Percentiles rank a stretch among this genome's conserved stretches.
Conservation (phyloP, 2,113 vertebrate genomes). For the Zosterops pallidus region DNA sequence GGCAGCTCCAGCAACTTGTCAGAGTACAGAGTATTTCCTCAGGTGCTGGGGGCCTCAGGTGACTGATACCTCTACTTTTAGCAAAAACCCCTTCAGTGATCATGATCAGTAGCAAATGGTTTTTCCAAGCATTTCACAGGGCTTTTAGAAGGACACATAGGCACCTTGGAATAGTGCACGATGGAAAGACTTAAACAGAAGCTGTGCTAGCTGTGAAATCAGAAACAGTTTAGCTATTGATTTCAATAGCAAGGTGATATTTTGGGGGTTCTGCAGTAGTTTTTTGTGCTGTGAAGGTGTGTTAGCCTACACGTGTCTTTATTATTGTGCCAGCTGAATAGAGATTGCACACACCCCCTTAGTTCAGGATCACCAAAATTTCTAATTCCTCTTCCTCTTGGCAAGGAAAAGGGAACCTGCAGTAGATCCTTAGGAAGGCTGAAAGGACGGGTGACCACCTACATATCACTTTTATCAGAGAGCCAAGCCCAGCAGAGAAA, state of each 20-base stretch:
- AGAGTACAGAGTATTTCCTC: not conserved
- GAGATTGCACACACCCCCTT: not conserved
- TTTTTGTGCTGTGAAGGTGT: not conserved
- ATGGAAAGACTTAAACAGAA: not conserved
- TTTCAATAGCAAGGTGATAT: not conserved
- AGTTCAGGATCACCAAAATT: not conserved
- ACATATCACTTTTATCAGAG: not conserved
- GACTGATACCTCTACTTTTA: not conserved
- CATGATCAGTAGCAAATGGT: not conserved
- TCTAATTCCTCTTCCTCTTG: not conserved
- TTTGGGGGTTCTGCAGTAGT: not conserved
- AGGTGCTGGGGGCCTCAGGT: not conserved
- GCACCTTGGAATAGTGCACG: not conserved
- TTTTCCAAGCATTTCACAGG: not conserved
- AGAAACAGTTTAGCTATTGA: not conserved
- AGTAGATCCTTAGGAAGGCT: not conserved
- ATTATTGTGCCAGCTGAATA: not conserved
- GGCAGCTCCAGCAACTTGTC: not conserved
- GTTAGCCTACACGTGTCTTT: not conserved
- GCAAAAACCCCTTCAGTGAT: not conserved
- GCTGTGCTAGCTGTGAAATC: not conserved
- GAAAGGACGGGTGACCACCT: not conserved
- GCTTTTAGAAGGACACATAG: not conserved
- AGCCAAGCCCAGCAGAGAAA: not conserved
- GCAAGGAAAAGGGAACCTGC: rapidly evolving